A percentile compares a stretch with the other conserved stretches of the same genome.
Evolutionary conservation across 2,797 vertebrate genomes (phyloP).

Genomic region (Moxostoma hubbsi): DNA sequence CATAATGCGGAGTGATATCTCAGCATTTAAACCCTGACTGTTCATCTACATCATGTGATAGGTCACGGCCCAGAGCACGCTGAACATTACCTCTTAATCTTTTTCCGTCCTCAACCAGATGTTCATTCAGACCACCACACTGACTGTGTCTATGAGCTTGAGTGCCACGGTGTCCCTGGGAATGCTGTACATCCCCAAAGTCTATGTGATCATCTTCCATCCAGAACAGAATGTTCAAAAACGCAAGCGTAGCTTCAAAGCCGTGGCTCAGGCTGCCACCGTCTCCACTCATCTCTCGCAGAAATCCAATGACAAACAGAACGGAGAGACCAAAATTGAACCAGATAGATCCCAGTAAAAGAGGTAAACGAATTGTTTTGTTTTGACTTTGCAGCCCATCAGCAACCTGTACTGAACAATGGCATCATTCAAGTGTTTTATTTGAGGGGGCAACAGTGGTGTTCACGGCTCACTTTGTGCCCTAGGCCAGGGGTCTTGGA

Average conservation of each 20-base stretch:
- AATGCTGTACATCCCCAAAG: slow-evolving; percentile 91
- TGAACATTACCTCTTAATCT: slow-evolving; percentile 51
- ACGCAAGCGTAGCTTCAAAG: slow-evolving; percentile 87
- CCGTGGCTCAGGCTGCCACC: slow-evolving; percentile 76
- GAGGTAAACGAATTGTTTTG: not conserved
- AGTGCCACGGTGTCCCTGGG: slow-evolving; percentile 89
- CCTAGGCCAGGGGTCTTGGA: too few relatives aligned
- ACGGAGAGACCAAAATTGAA: slow-evolving; percentile 77
- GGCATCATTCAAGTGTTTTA: too few relatives aligned
- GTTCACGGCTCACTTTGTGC: too few relatives aligned
- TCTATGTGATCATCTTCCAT: slow-evolving; percentile 87
- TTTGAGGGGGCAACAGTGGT: too few relatives aligned
- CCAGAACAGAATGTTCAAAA: slow-evolving; percentile 91
- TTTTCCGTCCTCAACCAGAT: slow-evolving; percentile 73
- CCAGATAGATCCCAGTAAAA: slow-evolving; percentile 74
- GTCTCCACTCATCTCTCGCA: slow-evolving; percentile 78
- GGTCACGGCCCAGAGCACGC: slow-evolving; percentile 20
- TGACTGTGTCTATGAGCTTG: slow-evolving; percentile 89
- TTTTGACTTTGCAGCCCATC: not conserved
- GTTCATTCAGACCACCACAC: slow-evolving; percentile 90
- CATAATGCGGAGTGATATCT: slow-evolving; percentile 28
- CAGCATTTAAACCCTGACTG: slow-evolving; percentile 13
- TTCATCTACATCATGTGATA: slow-evolving; percentile 35
- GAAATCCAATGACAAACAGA: slow-evolving; percentile 78
- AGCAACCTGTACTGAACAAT: not conserved